A percentile compares a stretch with the other conserved stretches of the same genome.
These are phyloP conservation scores for Bombus cullumanus DNA, from an alignment of 1,140 invertebrate genomes.

Conservation along the genomic window DNA sequence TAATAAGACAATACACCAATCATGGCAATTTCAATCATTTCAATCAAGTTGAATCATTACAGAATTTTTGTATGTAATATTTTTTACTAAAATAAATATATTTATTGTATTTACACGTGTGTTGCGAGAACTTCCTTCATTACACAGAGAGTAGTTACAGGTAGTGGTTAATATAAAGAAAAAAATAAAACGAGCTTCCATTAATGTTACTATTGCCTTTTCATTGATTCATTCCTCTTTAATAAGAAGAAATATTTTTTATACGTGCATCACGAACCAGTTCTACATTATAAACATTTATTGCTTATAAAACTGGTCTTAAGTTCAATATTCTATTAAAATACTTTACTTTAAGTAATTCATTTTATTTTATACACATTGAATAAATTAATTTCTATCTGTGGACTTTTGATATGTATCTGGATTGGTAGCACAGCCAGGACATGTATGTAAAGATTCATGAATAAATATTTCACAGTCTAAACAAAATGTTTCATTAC, in stretches of 20 bases:
- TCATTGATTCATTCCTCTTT: neutral
- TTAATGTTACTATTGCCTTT: conserved; percentile 18
- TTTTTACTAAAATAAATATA: neutral
- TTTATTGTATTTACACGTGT: neutral
- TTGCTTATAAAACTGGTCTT: neutral
- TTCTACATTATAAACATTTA: neutral
- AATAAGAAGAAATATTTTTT: neutral
- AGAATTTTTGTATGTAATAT: neutral
- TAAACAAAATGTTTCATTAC: conserved; percentile 92
- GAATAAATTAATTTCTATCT: conserved; percentile 50
- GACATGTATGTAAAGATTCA: conserved; percentile 96
- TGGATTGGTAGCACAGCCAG: conserved; percentile 91
- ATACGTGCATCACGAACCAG: neutral
- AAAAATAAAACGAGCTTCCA: neutral
- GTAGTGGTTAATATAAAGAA: neutral
- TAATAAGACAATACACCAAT: neutral
- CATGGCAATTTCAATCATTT: neutral
- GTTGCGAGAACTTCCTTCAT: neutral
- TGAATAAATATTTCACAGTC: conserved; percentile 98
- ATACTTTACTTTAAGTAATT: conserved; percentile 7
- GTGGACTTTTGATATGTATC: conserved; percentile 79
- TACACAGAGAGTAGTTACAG: neutral
- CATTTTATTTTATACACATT: conserved; percentile 40
- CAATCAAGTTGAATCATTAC: too few species aligned
- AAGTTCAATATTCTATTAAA: conserved; percentile 12